Percentiles rank a stretch among this genome's conserved stretches.
phyloP scores from a whole-genome alignment of 2,888 invertebrate genomes.

The Amblyteles armatorius region DNA sequence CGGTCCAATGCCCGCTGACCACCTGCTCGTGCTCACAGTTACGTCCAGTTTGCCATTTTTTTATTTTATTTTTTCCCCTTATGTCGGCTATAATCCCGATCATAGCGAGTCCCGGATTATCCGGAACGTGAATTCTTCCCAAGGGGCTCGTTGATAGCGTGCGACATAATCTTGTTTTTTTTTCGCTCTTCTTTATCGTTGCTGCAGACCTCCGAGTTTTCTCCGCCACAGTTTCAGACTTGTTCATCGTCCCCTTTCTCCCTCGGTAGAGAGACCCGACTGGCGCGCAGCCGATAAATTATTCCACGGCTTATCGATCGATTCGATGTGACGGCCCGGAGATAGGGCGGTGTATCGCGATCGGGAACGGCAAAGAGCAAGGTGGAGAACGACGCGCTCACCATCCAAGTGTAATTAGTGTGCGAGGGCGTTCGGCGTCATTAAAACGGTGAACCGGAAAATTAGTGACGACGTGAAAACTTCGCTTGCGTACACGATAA shows the following conservation, averaged over 20 bases:
- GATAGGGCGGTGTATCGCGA: conserved; percentile 6
- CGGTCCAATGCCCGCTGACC: neutral
- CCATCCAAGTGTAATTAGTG: conserved; percentile 41
- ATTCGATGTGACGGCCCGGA: conserved; percentile 12
- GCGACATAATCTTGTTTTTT: conserved; percentile 43
- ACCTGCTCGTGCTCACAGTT: neutral
- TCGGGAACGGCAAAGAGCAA: neutral
- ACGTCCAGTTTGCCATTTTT: conserved; percentile 21
- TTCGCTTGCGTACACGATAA: conserved; percentile 33
- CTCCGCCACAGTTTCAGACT: conserved; percentile 14
- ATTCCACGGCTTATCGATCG: conserved; percentile 53
- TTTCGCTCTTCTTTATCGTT: conserved; percentile 32
- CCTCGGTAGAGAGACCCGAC: conserved; percentile 24
- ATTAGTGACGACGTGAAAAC: conserved; percentile 52
- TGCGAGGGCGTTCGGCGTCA: conserved; percentile 29
- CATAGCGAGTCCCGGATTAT: conserved; percentile 2
- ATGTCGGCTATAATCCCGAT: conserved; percentile 31
- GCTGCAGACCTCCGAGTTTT: conserved; percentile 35
- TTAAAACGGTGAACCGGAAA: conserved; percentile 61
- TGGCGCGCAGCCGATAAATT: conserved; percentile 50
- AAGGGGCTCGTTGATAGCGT: conserved; percentile 45
- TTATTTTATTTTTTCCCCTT: neutral
- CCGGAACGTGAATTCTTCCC: conserved; percentile 30
- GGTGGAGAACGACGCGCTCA: neutral
- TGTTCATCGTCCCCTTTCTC: conserved; percentile 7